Evolutionary conservation across 2,797 vertebrate genomes (phyloP).

Genomic region (Brotogeris chrysoptera): DNA sequence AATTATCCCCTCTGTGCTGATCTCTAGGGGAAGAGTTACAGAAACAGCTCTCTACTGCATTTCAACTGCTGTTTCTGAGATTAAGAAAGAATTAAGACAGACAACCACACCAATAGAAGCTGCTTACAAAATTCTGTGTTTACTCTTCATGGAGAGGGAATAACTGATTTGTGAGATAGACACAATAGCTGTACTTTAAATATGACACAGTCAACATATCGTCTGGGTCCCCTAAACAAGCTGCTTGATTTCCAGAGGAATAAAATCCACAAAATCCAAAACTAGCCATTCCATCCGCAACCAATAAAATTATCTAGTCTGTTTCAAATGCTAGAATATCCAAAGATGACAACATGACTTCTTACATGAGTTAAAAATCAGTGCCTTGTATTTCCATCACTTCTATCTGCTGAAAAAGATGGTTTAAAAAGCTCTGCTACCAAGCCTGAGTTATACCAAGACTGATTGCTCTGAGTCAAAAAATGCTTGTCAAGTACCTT

Average conservation of each 20-base stretch:
- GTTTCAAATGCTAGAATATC: neutral
- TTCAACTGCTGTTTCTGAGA: neutral
- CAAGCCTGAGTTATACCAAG: neutral
- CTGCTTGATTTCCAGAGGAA: neutral
- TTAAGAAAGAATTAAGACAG: neutral
- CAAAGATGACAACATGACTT: neutral
- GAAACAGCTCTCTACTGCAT: neutral
- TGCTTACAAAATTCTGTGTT: neutral
- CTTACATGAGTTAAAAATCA: neutral
- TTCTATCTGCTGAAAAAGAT: neutral
- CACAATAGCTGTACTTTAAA: neutral
- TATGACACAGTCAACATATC: neutral
- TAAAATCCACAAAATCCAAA: neutral
- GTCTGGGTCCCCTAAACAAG: neutral
- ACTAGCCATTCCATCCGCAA: neutral
- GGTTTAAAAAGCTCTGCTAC: neutral
- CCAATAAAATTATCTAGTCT: neutral
- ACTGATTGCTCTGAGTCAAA: neutral
- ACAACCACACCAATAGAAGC: neutral
- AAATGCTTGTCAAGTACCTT: slow-evolving; percentile 79
- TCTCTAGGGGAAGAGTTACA: neutral
- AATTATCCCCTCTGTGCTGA: neutral
- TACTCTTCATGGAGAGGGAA: neutral
- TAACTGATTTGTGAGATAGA: neutral
- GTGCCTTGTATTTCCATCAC: neutral